Evolutionary conservation across 2,113 vertebrate genomes (phyloP).

Genomic region (Pelodiscus sinensis): DNA sequence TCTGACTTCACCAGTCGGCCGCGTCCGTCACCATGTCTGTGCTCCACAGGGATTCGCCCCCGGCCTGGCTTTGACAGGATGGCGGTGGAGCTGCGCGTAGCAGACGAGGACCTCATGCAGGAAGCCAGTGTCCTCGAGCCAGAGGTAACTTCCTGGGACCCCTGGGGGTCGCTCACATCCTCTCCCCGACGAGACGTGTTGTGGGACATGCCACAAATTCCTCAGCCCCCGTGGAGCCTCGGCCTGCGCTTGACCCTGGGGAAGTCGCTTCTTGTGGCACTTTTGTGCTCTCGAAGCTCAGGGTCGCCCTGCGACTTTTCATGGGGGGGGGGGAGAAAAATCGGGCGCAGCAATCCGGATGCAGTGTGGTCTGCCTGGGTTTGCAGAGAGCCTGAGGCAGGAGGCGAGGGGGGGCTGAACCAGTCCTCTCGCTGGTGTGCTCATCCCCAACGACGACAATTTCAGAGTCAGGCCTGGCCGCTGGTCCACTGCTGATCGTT

Average conservation of each 20-base stretch:
- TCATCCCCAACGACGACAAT: background rate
- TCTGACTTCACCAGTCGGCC: background rate
- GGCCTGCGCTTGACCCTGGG: too few relatives aligned
- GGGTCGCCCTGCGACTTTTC: background rate
- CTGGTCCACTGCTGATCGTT: background rate
- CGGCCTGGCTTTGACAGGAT: slow-evolving; percentile 70
- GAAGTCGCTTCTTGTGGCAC: background rate
- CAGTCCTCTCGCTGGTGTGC: background rate
- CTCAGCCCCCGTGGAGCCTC: background rate
- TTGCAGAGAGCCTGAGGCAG: rapidly evolving
- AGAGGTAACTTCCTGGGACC: slow-evolving; percentile 74
- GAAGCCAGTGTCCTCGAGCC: slow-evolving; percentile 74
- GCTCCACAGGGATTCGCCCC: slow-evolving; percentile 61
- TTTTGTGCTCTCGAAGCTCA: background rate
- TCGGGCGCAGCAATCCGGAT: background rate
- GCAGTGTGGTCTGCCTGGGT: background rate
- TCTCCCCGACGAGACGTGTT: rapidly evolving
- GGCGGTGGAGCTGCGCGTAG: slow-evolving; percentile 64
- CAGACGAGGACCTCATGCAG: slow-evolving; percentile 78
- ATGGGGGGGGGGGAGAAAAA: background rate
- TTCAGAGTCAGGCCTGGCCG: background rate
- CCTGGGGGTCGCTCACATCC: background rate
- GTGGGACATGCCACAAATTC: background rate
- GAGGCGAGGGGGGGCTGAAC: background rate
- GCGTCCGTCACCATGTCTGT: background rate